These are phyloP conservation scores for Reticulitermes speratus DNA, from an alignment of 1,140 invertebrate genomes.

Conservation along the genomic window DNA sequence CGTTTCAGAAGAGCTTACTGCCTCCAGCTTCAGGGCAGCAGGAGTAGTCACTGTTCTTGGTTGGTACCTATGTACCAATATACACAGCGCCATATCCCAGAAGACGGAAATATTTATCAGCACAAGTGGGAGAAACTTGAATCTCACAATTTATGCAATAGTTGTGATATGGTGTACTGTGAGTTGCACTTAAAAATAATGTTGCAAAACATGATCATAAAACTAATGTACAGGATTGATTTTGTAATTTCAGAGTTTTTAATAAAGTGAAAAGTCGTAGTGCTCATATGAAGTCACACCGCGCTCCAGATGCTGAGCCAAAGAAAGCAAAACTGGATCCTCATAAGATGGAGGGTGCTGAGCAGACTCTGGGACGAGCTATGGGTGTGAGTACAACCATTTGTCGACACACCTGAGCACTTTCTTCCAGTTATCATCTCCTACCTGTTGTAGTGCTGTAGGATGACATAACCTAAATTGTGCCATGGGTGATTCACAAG, in stretches of 20 bases:
- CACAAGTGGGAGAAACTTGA: too few relatives aligned
- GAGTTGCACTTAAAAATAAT: too few relatives aligned
- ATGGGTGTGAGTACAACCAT: constrained; percentile 35
- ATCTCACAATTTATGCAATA: too few relatives aligned
- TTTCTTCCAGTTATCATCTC: constrained; percentile 9
- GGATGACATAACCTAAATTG: constrained; percentile 9
- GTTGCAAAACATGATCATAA: background rate
- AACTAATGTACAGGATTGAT: background rate
- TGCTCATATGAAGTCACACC: constrained; percentile 97
- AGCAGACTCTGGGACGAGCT: constrained; percentile 35
- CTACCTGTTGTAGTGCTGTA: constrained; percentile 8
- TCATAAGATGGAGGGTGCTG: constrained; percentile 36
- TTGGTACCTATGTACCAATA: too few relatives aligned
- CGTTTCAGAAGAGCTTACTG: too few relatives aligned
- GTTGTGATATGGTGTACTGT: too few relatives aligned
- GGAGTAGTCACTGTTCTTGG: too few relatives aligned
- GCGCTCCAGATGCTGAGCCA: constrained; percentile 69
- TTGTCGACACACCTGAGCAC: constrained; percentile 28
- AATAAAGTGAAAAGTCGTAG: constrained; percentile 96
- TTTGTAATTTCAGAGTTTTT: constrained; percentile 77
- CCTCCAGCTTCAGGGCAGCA: too few relatives aligned
- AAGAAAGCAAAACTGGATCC: constrained; percentile 44
- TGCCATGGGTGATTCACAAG: background rate
- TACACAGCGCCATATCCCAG: too few relatives aligned
- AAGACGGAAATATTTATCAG: too few relatives aligned